Evolutionary conservation across 2,797 vertebrate species (phyloP), one percentile per base, ranked within the genome.

Genomic region (Arctocebus calabarensis): DNA sequence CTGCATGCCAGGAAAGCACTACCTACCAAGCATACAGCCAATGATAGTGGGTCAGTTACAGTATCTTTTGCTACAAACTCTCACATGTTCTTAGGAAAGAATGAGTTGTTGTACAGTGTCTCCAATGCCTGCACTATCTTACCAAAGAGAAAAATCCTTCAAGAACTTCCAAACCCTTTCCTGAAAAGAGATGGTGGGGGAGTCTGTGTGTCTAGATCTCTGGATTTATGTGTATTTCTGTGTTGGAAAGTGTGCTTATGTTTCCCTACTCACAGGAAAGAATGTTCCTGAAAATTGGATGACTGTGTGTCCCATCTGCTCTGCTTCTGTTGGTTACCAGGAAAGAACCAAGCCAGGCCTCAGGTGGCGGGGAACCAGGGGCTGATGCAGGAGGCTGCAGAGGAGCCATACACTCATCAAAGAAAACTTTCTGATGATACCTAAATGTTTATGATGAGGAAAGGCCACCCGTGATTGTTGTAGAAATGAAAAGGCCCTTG

Each of bases 301-400:
- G 79, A 70, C 43, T 88, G n/a, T 88, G 40, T 92, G 32, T 89
- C 84, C 81, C 73, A 91, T 94, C 32, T 95, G 34, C 55, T 89
- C 62, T 94, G 68, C 70, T 92, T 91, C 5, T 92, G 70, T 32
- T 84, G 19, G 29, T 90, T 73, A 95, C 34, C 29, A 90, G 77
- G 57, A 88, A 96, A 95, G 55, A 91, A 94, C n/a, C 91, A 77
- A 88, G 34, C 81, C 20, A 68, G 23, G 32, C 2, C n/a, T 27
- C 55, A 94, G 66, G 73, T 73, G 37, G 61, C 70, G 86, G 66
- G 5, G 57, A 84, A 27, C 29, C 66, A 77, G 73, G 13, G 40
- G 37, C 43, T 87, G 48, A 11, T 86, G 20, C 6, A 27, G 5
- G 5, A 79, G 66, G 23, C n/a, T 77, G 3, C n/a, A 79, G 62